A percentile compares a stretch with the other conserved stretches of the same genome.
Evolutionary conservation across 1,140 invertebrate genomes (phyloP).

Genomic region (Drosophila murphyi): DNA sequence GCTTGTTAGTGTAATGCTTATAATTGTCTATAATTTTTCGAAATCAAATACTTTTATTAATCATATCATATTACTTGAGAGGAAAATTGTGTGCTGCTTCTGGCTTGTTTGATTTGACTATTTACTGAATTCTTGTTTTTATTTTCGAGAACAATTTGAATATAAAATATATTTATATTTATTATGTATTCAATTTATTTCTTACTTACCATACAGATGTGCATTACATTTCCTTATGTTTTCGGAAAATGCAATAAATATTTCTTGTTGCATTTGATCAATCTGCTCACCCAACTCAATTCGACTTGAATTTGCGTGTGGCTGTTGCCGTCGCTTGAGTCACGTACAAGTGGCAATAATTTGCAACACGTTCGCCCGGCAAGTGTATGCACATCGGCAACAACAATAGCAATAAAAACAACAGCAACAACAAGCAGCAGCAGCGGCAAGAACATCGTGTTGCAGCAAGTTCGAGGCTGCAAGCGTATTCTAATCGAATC

Average conservation of each 20-base stretch:
- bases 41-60: too few relatives aligned
- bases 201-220: not conserved
- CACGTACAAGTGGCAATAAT: slow-evolving; percentile 77
- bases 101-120: too few relatives aligned
- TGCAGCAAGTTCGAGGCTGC: slow-evolving; percentile 24
- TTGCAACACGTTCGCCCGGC: slow-evolving; percentile 69
- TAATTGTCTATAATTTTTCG: too few relatives aligned
- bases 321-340: slow-evolving; percentile 31
- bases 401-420: slow-evolving; percentile 24
- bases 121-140: too few relatives aligned
- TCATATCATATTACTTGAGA: too few relatives aligned
- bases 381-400: slow-evolving; percentile 27
- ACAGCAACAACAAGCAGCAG: slow-evolving; percentile 15
- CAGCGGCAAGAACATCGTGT: slow-evolving; percentile 38
- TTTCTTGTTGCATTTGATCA: slow-evolving; percentile 1
- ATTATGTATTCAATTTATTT: too few relatives aligned
- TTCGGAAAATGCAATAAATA: not conserved
- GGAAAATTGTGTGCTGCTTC: too few relatives aligned
- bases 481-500: slow-evolving; percentile 53
- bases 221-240: not conserved
- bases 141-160: not conserved
- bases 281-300: slow-evolving; percentile 14
- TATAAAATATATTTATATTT: not conserved
- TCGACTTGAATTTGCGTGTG: slow-evolving; percentile 32
- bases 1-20: too few relatives aligned